Evolutionary conservation across 1,140 invertebrate species (phyloP).

Genomic region (Trachelipus rathkii): DNA sequence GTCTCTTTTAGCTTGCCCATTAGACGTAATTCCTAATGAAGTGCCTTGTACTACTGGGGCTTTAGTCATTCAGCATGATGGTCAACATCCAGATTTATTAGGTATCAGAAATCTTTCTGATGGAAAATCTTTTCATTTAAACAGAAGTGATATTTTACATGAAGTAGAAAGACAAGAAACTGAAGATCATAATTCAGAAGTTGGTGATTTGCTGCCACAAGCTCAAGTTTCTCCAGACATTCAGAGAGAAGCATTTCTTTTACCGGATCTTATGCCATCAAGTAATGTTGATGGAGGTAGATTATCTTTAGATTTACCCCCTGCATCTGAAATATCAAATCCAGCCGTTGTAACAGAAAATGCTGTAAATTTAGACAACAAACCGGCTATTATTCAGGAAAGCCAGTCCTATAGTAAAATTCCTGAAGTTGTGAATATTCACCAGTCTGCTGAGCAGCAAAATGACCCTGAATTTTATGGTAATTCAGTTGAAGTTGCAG

Average conservation of each 20-base stretch:
- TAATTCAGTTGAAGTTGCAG: background rate
- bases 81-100: background rate
- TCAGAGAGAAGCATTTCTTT: constrained; percentile 20
- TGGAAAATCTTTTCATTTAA: background rate
- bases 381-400: constrained; percentile 40
- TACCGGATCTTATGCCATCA: constrained; percentile 41
- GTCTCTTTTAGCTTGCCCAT: background rate
- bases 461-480: background rate
- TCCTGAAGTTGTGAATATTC: constrained; percentile 43
- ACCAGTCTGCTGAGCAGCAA: constrained; percentile 36
- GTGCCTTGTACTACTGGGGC: background rate
- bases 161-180: background rate
- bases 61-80: background rate
- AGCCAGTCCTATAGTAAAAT: constrained; percentile 38
- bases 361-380: constrained; percentile 27
- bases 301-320: constrained; percentile 1
- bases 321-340: constrained; percentile 28
- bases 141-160: background rate
- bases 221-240: background rate
- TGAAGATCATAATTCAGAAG: background rate
- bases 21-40: background rate
- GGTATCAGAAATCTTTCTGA: background rate
- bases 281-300: constrained; percentile 24
- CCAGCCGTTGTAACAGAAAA: constrained; percentile 42
- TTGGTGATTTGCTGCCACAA: background rate